Evolutionary conservation across 1,140 invertebrate genomes (phyloP).

Genomic region (Trachymyrmex septentrionalis): DNA sequence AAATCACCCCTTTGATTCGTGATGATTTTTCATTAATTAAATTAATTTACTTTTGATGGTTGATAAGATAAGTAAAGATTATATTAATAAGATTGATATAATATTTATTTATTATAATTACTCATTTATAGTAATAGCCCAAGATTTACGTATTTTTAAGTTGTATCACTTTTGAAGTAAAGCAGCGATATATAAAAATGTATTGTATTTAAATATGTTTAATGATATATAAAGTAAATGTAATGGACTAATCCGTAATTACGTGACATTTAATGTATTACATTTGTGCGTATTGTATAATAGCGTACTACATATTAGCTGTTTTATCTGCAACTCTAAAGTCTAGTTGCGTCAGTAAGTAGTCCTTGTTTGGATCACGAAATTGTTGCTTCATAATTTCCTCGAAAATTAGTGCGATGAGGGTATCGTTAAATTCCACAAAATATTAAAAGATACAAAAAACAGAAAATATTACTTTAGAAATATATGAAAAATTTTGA

Average conservation of each 20-base stretch:
- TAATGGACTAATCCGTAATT: background rate
- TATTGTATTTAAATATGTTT: background rate
- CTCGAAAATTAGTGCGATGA: background rate
- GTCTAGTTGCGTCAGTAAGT: background rate
- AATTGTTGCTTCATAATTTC: background rate
- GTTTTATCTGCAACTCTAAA: background rate
- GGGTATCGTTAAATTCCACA: background rate
- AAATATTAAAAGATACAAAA: background rate
- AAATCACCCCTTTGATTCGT: no score
- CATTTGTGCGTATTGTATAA: background rate
- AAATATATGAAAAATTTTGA: background rate
- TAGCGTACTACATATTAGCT: background rate
- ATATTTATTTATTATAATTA: no score
- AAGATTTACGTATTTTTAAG: no score
- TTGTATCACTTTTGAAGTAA: no score
- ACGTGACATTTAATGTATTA: background rate
- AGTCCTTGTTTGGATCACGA: background rate
- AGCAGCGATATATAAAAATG: background rate
- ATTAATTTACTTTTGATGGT: no score
- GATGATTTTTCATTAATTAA: no score
- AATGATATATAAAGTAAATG: conserved; percentile 1
- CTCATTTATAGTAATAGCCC: no score
- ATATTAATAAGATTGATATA: no score
- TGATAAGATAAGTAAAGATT: no score
- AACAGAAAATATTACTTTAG: background rate